These are phyloP conservation scores for Sturnira hondurensis DNA, from an alignment of 2,113 vertebrate genomes.

Conservation along the genomic window DNA sequence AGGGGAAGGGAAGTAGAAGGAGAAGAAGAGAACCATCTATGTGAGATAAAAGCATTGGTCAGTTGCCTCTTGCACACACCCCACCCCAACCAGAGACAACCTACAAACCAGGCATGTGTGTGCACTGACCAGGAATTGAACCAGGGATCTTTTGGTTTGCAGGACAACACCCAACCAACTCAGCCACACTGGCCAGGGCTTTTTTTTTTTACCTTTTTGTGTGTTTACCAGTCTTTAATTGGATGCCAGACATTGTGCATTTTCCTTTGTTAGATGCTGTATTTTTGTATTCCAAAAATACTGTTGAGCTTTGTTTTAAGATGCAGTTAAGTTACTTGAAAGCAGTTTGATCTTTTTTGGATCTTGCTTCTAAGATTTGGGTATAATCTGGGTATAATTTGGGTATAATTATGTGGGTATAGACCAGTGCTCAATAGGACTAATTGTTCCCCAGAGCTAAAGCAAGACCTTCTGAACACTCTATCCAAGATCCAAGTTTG, in stretches of 20 bases:
- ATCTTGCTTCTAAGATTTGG: slow-evolving; percentile 9
- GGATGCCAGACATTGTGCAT: not conserved
- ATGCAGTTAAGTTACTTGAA: not conserved
- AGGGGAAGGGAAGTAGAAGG: too few species aligned
- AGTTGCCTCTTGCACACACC: too few species aligned
- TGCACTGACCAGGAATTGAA: too few species aligned
- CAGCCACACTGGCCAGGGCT: too few species aligned
- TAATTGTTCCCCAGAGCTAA: not conserved
- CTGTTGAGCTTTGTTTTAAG: not conserved
- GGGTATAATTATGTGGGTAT: not conserved
- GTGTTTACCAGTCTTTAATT: slow-evolving; percentile 4
- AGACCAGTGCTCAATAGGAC: not conserved
- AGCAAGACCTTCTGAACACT: not conserved
- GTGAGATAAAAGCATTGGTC: too few species aligned
- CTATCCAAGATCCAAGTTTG: not conserved
- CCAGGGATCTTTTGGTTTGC: too few species aligned
- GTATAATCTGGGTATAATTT: too few species aligned
- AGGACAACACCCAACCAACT: too few species aligned
- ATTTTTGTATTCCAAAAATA: not conserved
- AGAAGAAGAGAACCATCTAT: too few species aligned
- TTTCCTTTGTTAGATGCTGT: not conserved
- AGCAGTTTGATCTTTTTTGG: not conserved
- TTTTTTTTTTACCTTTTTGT: not conserved
- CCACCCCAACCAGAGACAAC: too few species aligned
- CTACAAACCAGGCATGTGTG: too few species aligned